A percentile compares a stretch with the other conserved stretches of the same genome.
phyloP scores from a whole-genome alignment of 2,797 vertebrate species.

The Platyrinchus mystaceus region DNA sequence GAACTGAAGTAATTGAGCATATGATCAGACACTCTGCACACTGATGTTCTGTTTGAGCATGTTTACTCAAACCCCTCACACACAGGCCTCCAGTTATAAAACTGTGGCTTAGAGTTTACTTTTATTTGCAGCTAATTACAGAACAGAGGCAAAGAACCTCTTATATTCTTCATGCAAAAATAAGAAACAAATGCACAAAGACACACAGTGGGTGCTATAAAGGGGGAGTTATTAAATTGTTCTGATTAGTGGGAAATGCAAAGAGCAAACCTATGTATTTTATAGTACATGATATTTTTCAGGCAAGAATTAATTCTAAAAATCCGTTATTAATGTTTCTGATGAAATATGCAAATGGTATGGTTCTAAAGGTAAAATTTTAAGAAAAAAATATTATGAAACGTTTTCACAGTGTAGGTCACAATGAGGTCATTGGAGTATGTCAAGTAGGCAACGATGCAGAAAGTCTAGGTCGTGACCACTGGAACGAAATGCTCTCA shows the following conservation, averaged over 20 bases:
- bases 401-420: conserved; percentile 93
- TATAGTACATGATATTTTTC: background rate
- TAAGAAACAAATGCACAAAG: background rate
- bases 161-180: background rate
- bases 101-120: background rate
- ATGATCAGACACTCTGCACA: background rate
- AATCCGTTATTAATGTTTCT: fast-evolving
- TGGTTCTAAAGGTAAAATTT: conserved; percentile 41
- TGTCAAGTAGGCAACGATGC: conserved; percentile 95
- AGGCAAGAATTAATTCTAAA: background rate
- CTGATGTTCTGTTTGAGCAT: background rate
- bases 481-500: conserved; percentile 99
- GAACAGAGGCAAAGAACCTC: background rate
- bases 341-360: background rate
- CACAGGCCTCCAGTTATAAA: background rate
- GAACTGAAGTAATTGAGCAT: background rate
- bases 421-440: conserved; percentile 98
- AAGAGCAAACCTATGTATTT: background rate
- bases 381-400: conserved; percentile 77
- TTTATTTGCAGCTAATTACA: background rate
- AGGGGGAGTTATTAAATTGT: background rate
- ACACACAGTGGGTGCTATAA: background rate
- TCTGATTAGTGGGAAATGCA: background rate
- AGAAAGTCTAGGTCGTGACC: conserved; percentile 91
- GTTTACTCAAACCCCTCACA: background rate